These are phyloP conservation scores for Gallinago solitaria DNA, from an alignment of 2,797 vertebrate genomes.

Conservation along the genomic window DNA sequence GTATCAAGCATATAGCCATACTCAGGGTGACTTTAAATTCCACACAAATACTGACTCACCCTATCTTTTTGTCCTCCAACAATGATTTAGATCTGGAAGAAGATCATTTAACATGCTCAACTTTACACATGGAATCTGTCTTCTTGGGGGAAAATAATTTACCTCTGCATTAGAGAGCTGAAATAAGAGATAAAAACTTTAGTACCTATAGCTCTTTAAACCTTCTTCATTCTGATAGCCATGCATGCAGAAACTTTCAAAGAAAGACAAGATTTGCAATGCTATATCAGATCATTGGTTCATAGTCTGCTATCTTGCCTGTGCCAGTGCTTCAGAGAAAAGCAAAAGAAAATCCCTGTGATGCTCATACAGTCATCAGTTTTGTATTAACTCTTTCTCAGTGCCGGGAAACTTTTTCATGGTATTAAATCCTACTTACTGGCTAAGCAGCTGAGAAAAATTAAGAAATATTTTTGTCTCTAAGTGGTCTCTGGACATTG, in stretches of 20 bases:
- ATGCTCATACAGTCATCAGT: background rate
- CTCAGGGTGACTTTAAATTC: background rate
- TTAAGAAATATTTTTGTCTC: background rate
- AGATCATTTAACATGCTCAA: background rate
- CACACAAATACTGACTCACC: background rate
- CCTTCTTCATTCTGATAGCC: background rate
- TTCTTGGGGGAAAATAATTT: background rate
- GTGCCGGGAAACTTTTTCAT: background rate
- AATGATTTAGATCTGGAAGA: background rate
- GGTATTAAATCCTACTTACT: background rate
- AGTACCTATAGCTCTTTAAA: background rate
- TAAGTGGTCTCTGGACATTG: background rate
- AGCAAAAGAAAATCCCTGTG: background rate
- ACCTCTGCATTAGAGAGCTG: background rate
- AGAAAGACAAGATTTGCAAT: background rate
- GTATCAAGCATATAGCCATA: background rate
- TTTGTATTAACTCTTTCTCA: background rate
- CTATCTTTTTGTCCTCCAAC: background rate
- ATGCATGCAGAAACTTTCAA: background rate
- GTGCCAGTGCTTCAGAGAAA: background rate
- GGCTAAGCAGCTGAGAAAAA: background rate
- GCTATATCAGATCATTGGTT: background rate
- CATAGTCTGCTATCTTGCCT: background rate
- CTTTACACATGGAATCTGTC: background rate
- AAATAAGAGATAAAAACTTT: background rate